A percentile compares a stretch with the other conserved stretches of the same genome.
phyloP scores from a whole-genome alignment of 2,797 vertebrate species.

The Leontocebus nigricollis region DNA sequence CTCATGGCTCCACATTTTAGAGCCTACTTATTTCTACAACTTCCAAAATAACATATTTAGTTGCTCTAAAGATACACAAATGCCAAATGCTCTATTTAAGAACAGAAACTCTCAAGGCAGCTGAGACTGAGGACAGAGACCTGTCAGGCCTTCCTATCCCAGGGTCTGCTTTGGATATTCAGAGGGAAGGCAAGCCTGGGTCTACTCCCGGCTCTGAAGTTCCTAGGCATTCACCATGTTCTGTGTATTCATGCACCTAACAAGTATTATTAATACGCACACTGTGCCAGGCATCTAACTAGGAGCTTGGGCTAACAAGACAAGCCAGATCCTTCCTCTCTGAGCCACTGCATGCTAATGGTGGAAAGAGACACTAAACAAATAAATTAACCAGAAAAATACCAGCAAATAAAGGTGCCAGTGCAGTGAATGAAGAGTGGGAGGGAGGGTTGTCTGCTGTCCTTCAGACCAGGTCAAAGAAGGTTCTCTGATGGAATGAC shows the following conservation, averaged over 20 bases:
- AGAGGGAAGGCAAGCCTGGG: not conserved
- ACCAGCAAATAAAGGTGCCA: not conserved
- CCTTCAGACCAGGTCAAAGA: not conserved
- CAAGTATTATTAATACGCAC: fast-evolving
- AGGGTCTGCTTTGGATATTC: not conserved
- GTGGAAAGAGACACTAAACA: not conserved
- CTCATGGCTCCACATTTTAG: not conserved
- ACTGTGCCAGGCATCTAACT: not conserved
- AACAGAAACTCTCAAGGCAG: not conserved
- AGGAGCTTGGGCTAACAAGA: not conserved
- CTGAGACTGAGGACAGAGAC: not conserved
- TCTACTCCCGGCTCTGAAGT: not conserved
- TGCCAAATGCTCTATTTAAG: not conserved
- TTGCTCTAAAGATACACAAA: not conserved
- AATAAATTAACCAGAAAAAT: not conserved
- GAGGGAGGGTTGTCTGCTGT: fast-evolving
- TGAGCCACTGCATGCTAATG: not conserved
- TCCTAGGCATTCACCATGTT: not conserved
- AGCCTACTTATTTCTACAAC: not conserved
- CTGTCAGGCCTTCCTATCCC: not conserved
- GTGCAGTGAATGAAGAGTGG: fast-evolving
- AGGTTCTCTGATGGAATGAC: not conserved
- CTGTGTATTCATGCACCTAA: not conserved
- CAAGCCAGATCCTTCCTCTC: not conserved
- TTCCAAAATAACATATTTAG: not conserved